Conservation (phyloP, 2,888 invertebrate species). For the Boloria euphrosyne region DNA sequence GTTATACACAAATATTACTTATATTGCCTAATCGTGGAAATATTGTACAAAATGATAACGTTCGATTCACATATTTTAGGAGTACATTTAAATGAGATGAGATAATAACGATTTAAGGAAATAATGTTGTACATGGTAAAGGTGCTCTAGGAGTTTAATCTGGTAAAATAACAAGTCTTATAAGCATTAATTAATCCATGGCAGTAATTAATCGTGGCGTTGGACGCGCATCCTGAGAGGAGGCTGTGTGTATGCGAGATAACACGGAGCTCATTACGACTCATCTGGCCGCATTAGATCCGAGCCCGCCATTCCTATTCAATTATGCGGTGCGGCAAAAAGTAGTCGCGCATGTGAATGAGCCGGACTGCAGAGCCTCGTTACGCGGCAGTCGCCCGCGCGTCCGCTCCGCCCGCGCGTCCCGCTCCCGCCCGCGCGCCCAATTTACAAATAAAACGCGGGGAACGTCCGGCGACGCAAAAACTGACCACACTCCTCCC, state of each 20-base stretch:
- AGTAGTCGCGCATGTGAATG: conserved; percentile 79
- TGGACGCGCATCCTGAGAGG: not conserved
- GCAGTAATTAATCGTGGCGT: conserved; percentile 10
- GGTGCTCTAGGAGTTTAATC: not conserved
- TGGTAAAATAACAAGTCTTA: conserved; percentile 2
- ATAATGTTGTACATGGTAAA: no score
- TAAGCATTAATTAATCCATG: conserved; percentile 24
- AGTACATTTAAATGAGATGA: no score
- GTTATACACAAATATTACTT: not conserved
- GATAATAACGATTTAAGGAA: no score
- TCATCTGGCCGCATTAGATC: conserved; percentile 43
- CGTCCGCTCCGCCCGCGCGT: conserved; percentile 30
- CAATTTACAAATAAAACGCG: conserved; percentile 80
- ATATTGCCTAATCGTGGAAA: no score
- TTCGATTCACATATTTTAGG: no score
- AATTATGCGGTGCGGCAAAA: conserved; percentile 73
- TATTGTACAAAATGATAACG: no score
- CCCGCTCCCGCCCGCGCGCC: conserved; percentile 46
- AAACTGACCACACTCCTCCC: conserved; percentile 69
- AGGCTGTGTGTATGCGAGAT: conserved; percentile 19
- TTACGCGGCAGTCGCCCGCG: conserved; percentile 54
- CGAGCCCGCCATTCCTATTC: conserved; percentile 68
- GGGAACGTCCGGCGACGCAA: conserved; percentile 76
- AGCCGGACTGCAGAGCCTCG: conserved; percentile 56
- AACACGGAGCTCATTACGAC: conserved; percentile 39